These are phyloP conservation scores for Thalpophila matura DNA, from an alignment of 2,888 invertebrate species.

Conservation along the genomic window DNA sequence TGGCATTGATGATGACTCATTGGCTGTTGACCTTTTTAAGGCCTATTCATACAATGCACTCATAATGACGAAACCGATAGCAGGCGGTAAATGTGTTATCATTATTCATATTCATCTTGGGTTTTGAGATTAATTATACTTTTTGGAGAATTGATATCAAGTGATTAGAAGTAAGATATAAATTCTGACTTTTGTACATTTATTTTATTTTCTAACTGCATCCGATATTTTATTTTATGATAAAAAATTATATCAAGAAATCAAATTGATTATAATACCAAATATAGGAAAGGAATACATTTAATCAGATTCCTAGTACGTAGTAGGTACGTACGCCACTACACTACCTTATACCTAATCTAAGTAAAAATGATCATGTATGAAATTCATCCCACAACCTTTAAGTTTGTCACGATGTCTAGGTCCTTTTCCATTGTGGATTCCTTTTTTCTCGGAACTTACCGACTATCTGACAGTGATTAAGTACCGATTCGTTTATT, in stretches of 20 bases:
- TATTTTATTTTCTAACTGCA: background rate
- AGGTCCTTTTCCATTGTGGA: conserved; percentile 31
- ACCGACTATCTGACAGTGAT: conserved; percentile 66
- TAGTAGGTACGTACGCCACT: too few relatives aligned
- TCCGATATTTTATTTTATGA: background rate
- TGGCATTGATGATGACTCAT: conserved; percentile 73
- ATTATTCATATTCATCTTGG: conserved; percentile 48
- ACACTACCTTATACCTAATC: too few relatives aligned
- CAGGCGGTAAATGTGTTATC: conserved; percentile 57
- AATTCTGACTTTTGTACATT: background rate
- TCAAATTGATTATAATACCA: too few relatives aligned
- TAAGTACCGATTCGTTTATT: conserved; percentile 73
- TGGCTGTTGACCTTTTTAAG: conserved; percentile 77
- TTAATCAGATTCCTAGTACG: too few relatives aligned
- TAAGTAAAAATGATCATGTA: too few relatives aligned
- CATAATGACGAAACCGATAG: conserved; percentile 45
- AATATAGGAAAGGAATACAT: too few relatives aligned
- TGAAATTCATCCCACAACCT: too few relatives aligned
- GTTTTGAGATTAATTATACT: conserved; percentile 16
- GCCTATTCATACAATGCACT: conserved; percentile 61
- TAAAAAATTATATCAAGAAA: too few relatives aligned
- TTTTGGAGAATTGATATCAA: background rate
- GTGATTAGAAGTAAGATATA: background rate
- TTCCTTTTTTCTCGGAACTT: conserved; percentile 54
- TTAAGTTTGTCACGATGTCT: background rate